Base-by-base conservation (phyloP, 2,113 vertebrate genomes). In the Reinhardtius hippoglossoides region DNA sequence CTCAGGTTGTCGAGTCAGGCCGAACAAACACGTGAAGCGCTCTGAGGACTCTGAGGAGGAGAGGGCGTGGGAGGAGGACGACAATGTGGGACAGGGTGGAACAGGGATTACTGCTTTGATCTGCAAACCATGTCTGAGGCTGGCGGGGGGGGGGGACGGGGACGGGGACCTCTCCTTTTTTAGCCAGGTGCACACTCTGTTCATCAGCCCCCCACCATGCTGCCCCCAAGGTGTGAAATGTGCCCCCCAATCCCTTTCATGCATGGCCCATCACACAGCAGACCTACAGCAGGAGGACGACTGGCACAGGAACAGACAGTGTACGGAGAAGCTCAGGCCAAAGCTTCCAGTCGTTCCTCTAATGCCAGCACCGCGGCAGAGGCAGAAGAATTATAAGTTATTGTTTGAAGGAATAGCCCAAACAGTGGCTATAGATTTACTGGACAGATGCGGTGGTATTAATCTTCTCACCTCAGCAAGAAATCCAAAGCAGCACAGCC, bases 191-290 rank as follows among this genome's bases (percentile, higher is more conserved):
- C 78, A 87, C 74, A 18, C 46, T 69, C 61, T 70, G 84, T 74
- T 86, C 85, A 84, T 81, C 82, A 85, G 61, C 81, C 70, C 84
- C 83, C 87, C 84, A 83, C 86, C 55, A 56, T 82, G 85, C 68
- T 90, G 87, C 85, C 91, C 91, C 73, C 70, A 80, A 92, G 87
- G 87, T 92, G 91, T 92, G 82, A 92, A 90, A 87, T 86, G 83
- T 87, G 74, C 81, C 77, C 72, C 75, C 70, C 56, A 15, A 80
- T 92, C 86, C 83, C 52, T 78, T 88, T 67, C 55, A 26, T 67
- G 50, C 83, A 31, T 6, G 31, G 31, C 31, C 31, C 31, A 90
- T 89, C 87, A 86, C 75, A 86, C 82, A 76, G 46, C 37, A 66
- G 79, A 88, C 90, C 83, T 85, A 87, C 85, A 88, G 86, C 83